Evolutionary conservation across 2,888 invertebrate genomes (phyloP).

Genomic region (Sinhomidia bicolor): DNA sequence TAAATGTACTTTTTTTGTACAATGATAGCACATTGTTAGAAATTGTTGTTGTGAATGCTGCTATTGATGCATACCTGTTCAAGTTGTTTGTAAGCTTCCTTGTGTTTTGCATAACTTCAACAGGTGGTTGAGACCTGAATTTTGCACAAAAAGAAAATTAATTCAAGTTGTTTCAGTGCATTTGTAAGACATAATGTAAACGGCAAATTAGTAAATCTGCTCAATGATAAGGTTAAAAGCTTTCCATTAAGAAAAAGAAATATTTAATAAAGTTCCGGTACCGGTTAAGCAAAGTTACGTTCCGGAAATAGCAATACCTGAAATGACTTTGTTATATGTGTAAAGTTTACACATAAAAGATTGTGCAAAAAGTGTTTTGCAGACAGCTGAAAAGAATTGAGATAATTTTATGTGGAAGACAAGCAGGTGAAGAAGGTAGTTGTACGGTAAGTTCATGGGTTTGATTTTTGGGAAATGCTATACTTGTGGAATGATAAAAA

Average conservation of each 20-base stretch:
- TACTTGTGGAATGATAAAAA: background rate
- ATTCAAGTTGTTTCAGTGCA: too few relatives aligned
- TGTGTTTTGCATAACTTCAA: background rate
- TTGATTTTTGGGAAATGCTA: background rate
- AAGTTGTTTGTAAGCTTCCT: too few relatives aligned
- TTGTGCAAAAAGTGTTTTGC: background rate
- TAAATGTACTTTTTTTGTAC: too few relatives aligned
- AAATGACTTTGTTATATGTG: too few relatives aligned
- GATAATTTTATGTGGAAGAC: conserved; percentile 24
- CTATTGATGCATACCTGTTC: too few relatives aligned
- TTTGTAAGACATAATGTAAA: background rate
- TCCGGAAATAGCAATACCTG: background rate
- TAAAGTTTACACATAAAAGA: background rate
- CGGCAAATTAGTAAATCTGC: background rate
- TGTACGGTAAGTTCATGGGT: conserved; percentile 1
- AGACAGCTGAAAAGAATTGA: conserved; percentile 55
- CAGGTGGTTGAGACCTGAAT: background rate
- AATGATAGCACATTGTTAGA: background rate
- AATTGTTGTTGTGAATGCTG: background rate
- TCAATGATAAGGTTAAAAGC: background rate
- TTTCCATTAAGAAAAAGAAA: background rate
- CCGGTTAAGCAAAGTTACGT: background rate
- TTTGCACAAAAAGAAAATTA: too few relatives aligned
- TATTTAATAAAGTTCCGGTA: background rate
- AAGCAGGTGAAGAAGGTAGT: background rate